phyloP scores from a whole-genome alignment of 2,113 vertebrate genomes.

The Oriolus oriolus region DNA sequence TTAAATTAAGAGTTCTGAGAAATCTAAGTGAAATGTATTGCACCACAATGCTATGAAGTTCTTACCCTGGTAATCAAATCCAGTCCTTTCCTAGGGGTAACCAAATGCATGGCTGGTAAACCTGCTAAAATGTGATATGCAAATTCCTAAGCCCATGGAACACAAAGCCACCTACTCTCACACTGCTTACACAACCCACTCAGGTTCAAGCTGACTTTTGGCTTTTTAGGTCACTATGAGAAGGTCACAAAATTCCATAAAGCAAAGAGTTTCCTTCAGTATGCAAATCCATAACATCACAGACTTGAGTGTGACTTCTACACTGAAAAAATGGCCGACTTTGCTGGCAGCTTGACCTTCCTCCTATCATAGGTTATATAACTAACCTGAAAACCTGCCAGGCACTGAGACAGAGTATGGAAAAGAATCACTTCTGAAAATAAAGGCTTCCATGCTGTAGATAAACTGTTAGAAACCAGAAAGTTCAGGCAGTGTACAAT shows the following conservation, averaged over 20 bases:
- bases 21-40: not conserved
- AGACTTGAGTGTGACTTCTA: not conserved
- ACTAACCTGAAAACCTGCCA: conserved; percentile 53
- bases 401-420: not conserved
- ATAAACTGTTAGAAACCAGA: not conserved
- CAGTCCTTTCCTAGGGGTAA: not conserved
- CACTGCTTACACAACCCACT: not conserved
- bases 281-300: not conserved
- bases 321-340: not conserved
- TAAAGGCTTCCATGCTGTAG: not conserved
- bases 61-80: not conserved
- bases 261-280: not conserved
- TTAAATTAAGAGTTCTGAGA: not conserved
- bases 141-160: not conserved
- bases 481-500: not conserved
- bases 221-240: not conserved
- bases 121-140: not conserved
- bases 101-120: not conserved
- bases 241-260: not conserved
- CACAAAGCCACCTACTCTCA: not conserved
- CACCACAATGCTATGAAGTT: not conserved
- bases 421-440: conserved; percentile 10
- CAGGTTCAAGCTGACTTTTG: not conserved
- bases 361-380: not conserved
- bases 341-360: conserved; percentile 12